A percentile compares a stretch with the other conserved stretches of the same genome.
Conservation (phyloP, 1,140 invertebrate genomes). For the Scaptomyza montana region DNA sequence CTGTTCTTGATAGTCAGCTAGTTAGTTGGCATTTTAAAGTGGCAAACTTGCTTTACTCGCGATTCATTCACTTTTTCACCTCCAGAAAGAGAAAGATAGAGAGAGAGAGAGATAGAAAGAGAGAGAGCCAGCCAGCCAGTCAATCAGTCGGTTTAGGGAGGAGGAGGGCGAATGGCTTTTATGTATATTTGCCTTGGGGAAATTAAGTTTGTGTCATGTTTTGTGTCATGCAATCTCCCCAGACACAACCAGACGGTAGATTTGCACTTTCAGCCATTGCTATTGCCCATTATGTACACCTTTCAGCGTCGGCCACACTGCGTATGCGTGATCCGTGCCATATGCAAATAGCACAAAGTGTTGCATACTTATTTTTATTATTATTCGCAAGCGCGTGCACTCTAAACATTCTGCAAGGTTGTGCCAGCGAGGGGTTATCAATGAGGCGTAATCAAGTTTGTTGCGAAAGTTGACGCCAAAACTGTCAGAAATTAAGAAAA, state of each 20-base stretch:
- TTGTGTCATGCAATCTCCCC: constrained; percentile 59
- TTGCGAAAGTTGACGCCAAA: too few species aligned
- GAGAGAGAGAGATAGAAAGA: too few species aligned
- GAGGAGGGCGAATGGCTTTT: constrained; percentile 40
- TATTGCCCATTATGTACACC: not conserved
- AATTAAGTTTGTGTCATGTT: constrained; percentile 81
- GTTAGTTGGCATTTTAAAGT: constrained; percentile 19
- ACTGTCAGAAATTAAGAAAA: not conserved
- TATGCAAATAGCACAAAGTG: constrained; percentile 60
- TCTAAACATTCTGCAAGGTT: not conserved
- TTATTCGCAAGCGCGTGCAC: constrained; percentile 17
- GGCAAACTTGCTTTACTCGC: constrained; percentile 14
- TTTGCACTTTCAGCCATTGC: constrained; percentile 26
- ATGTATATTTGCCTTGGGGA: constrained; percentile 65
- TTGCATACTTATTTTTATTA: constrained; percentile 26
- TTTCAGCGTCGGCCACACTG: constrained; percentile 30
- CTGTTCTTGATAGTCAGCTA: constrained; percentile 2
- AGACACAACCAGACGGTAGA: constrained; percentile 4
- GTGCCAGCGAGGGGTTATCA: too few species aligned
- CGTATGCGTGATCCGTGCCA: constrained; percentile 57
- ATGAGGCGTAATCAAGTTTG: too few species aligned
- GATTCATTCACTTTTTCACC: constrained; percentile 26
- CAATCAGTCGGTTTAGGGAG: not conserved
- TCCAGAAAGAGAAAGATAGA: not conserved
- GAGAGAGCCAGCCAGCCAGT: not conserved